phyloP scores from a whole-genome alignment of 2,797 vertebrate species.

The Malurus leucopterus region DNA sequence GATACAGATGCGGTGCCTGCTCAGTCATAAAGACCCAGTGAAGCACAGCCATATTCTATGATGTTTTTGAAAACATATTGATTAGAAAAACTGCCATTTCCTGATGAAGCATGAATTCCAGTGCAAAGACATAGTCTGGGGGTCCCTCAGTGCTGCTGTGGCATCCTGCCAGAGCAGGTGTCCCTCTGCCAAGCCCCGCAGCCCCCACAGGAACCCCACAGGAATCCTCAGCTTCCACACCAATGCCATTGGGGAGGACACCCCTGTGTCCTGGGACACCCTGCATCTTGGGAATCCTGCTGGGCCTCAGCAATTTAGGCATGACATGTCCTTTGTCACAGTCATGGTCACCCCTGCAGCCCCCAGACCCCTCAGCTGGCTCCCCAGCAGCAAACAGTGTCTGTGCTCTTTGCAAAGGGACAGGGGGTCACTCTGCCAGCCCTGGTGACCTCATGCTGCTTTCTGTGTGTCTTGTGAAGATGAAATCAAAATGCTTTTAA shows the following conservation, averaged over 20 bases:
- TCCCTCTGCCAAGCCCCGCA: accelerated
- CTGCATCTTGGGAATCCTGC: neutral
- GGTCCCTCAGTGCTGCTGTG: neutral
- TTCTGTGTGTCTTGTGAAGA: neutral
- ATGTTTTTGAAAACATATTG: neutral
- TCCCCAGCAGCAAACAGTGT: neutral
- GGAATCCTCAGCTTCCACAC: accelerated
- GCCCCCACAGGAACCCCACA: neutral
- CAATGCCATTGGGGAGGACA: neutral
- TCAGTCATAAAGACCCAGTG: neutral
- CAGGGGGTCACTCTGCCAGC: neutral
- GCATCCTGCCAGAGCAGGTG: neutral
- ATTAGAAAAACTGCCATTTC: neutral
- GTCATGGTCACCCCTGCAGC: neutral
- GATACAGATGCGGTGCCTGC: neutral
- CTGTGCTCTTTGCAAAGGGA: neutral
- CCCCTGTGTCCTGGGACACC: neutral
- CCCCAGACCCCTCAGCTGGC: neutral
- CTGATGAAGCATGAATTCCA: neutral
- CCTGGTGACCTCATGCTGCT: neutral
- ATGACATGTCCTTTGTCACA: neutral
- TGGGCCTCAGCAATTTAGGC: accelerated
- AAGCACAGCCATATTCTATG: neutral
- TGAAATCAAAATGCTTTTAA: neutral
- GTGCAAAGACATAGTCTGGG: accelerated